Evolutionary conservation across 2,888 invertebrate genomes (phyloP).

Genomic region (Netelia melanura): DNA sequence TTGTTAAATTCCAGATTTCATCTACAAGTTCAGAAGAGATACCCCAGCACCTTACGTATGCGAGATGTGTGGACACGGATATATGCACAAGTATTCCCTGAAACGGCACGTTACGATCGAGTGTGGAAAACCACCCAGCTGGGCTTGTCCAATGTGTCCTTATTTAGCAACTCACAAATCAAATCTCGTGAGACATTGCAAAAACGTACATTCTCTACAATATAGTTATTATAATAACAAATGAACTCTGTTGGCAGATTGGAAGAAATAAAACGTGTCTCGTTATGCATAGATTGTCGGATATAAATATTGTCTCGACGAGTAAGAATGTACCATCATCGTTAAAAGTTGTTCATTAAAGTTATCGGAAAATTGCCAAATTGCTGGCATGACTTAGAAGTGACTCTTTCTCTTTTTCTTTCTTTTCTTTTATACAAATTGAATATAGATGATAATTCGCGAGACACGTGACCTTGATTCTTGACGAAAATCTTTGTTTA

Average conservation of each 20-base stretch:
- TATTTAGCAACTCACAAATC: slow-evolving; percentile 69
- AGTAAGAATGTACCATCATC: background rate
- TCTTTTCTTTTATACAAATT: background rate
- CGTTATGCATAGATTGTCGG: too few relatives aligned
- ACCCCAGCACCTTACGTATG: slow-evolving; percentile 66
- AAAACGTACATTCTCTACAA: slow-evolving; percentile 60
- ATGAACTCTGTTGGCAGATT: background rate
- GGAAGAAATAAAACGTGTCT: too few relatives aligned
- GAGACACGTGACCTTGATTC: slow-evolving; percentile 17
- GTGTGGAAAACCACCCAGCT: slow-evolving; percentile 75
- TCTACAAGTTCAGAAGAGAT: background rate
- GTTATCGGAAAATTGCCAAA: background rate
- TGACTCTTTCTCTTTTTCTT: slow-evolving; percentile 12
- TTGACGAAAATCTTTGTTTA: slow-evolving; percentile 44
- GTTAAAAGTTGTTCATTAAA: background rate
- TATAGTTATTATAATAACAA: slow-evolving; percentile 25
- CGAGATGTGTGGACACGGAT: slow-evolving; percentile 75
- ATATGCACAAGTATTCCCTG: slow-evolving; percentile 74
- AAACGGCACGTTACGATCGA: slow-evolving; percentile 77
- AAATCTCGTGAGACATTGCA: slow-evolving; percentile 67
- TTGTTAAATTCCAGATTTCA: slow-evolving; percentile 12
- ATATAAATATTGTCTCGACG: too few relatives aligned
- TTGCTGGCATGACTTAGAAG: background rate
- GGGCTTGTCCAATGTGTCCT: slow-evolving; percentile 72
- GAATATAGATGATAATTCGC: slow-evolving; percentile 31